These are phyloP conservation scores for Eristalis intricaria DNA, from an alignment of 2,888 invertebrate genomes.

Conservation along the genomic window DNA sequence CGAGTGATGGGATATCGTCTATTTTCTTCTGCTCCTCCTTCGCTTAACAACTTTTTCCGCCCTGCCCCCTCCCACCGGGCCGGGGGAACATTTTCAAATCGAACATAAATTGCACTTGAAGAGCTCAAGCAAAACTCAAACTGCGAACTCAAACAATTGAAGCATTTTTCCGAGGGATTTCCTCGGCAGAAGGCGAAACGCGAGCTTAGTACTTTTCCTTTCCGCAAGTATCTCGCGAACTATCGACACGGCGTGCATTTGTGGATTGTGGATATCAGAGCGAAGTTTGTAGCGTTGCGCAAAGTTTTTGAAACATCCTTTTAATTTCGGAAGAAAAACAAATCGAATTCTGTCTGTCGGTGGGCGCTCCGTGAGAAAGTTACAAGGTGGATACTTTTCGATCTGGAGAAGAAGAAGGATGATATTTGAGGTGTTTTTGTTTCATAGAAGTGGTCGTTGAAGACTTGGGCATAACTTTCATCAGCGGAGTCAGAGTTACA, in stretches of 20 bases:
- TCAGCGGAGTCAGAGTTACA: too few species aligned
- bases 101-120: conserved; percentile 2
- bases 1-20: neutral
- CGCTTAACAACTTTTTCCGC: neutral
- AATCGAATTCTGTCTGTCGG: too few species aligned
- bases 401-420: too few species aligned
- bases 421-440: too few species aligned
- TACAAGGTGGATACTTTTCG: too few species aligned
- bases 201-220: neutral
- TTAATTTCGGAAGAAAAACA: neutral
- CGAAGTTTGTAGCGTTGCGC: too few species aligned
- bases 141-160: neutral
- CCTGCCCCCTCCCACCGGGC: neutral
- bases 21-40: neutral
- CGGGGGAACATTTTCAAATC: neutral
- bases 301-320: neutral
- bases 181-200: neutral
- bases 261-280: neutral
- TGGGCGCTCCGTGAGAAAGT: too few species aligned
- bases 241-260: neutral
- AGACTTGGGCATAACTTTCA: too few species aligned
- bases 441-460: too few species aligned
- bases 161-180: neutral
- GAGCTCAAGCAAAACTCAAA: neutral
- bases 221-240: neutral